These are phyloP conservation scores for Apocheima hispidaria DNA, from an alignment of 2,888 invertebrate genomes.

Conservation along the genomic window DNA sequence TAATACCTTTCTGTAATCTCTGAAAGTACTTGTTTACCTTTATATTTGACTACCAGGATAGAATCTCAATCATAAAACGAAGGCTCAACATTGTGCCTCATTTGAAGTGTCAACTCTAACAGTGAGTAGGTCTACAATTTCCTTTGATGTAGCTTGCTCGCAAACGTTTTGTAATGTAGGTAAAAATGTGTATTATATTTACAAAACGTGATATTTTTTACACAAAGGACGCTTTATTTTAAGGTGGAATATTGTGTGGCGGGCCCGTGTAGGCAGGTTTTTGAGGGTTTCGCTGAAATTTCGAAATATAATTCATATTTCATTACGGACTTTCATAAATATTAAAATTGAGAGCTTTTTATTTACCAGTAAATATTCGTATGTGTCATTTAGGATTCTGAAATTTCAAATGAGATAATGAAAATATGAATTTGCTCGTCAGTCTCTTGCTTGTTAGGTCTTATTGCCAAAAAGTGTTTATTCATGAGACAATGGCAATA, in stretches of 20 bases:
- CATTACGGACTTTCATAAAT: slow-evolving; percentile 24
- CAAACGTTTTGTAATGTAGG: slow-evolving; percentile 45
- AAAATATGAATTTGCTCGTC: no score
- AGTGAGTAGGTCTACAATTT: slow-evolving; percentile 38
- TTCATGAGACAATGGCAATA: no score
- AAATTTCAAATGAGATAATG: no score
- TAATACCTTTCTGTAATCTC: no score
- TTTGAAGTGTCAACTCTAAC: slow-evolving; percentile 30
- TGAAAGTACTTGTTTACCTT: no score
- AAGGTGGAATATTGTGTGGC: slow-evolving; percentile 17
- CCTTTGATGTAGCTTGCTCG: slow-evolving; percentile 45
- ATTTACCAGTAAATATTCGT: neutral
- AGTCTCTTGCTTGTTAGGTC: no score
- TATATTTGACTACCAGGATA: neutral
- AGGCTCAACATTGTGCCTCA: slow-evolving; percentile 7
- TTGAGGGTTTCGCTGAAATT: slow-evolving; percentile 23
- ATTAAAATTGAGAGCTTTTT: slow-evolving; percentile 15
- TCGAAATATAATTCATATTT: slow-evolving; percentile 18
- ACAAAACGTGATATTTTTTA: slow-evolving; percentile 37
- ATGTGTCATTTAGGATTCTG: neutral
- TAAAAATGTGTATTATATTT: slow-evolving; percentile 48
- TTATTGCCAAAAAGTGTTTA: no score
- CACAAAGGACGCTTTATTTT: slow-evolving; percentile 34
- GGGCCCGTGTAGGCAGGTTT: slow-evolving; percentile 13
- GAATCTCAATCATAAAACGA: neutral